Evolutionary conservation across 2,888 invertebrate species (phyloP).

Genomic region (Oscheius sp.): DNA sequence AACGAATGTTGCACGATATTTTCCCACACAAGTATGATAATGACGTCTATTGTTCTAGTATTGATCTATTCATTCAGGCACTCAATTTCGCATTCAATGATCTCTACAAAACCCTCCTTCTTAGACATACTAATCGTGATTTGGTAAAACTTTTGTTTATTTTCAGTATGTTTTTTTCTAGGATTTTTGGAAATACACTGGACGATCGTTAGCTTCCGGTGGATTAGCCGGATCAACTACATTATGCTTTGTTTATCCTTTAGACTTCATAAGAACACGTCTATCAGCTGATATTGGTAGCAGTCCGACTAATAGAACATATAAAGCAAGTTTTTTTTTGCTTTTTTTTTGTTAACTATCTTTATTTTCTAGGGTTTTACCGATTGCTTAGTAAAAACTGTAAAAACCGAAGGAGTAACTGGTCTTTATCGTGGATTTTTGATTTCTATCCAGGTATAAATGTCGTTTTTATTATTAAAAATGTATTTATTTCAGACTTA

Average conservation of each 20-base stretch:
- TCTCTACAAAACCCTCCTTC: conserved; percentile 53
- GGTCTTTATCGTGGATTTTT: conserved; percentile 92
- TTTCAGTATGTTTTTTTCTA: conserved; percentile 33
- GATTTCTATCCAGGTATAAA: conserved; percentile 87
- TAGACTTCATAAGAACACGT: conserved; percentile 60
- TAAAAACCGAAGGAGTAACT: conserved; percentile 82
- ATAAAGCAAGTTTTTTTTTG: conserved; percentile 41
- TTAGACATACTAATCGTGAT: conserved; percentile 50
- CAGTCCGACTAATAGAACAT: conserved; percentile 46
- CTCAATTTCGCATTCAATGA: conserved; percentile 65
- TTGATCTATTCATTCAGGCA: conserved; percentile 36
- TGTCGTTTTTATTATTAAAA: not conserved
- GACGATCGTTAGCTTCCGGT: conserved; percentile 52
- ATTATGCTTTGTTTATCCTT: conserved; percentile 61
- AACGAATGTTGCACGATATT: conserved; percentile 59
- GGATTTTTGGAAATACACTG: conserved; percentile 54
- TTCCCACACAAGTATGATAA: conserved; percentile 53
- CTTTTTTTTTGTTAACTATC: not conserved
- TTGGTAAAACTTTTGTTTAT: conserved; percentile 36
- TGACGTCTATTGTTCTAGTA: not conserved
- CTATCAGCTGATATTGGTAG: conserved; percentile 58
- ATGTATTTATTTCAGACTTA: conserved; percentile 47
- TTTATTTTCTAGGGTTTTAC: conserved; percentile 47
- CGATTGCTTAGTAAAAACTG: conserved; percentile 79
- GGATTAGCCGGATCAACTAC: conserved; percentile 61